Evolutionary conservation across 2,797 vertebrate species (phyloP), one percentile per base, ranked within the genome.

Genomic region (Eulemur albifrons): DNA sequence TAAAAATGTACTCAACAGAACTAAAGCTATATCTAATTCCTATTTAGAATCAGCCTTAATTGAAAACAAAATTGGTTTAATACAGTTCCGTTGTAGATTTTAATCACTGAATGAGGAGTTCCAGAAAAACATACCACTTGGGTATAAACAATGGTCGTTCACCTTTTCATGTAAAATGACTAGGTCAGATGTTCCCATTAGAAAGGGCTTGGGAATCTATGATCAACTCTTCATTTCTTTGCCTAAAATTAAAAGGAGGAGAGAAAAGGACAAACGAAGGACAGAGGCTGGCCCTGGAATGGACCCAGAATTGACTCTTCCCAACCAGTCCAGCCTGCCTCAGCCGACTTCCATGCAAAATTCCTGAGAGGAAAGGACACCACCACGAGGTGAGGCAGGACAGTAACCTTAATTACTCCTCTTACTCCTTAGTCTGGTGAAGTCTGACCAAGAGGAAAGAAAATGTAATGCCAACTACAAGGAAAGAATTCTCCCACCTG

Each of bases 21-120:
- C 93, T 88, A 94, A 92, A 95, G 35, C 30, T 82, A 38, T 27
- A 45, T 40, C 77, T 82, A 92, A 93, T 88, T 90, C 59, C 77
- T 92, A 82, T 30, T 85, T 83, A 38, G 67, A 12, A 70, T 23
- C 35, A 67, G 32, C 73, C 72, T 88, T 90, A 80, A 82, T 57
- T 30, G 57, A 92, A 93, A 96, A 89, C 57, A 69, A 90, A 93
- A 84, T 4, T 52, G 21, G 20, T 84, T 82, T 83, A 48, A 94
- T 72, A 67, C 21, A 63, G 23, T 11, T 76, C 23, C 84, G 32
- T 43, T 82, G 38, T 21, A 48, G 14, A 54, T 76, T 88, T 90
- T 88, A 76, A 96, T 25, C 14, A 90, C 40, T 52, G 18, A 85
- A 75, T 43, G 43, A 94, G 48, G 92, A 82, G 32, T 93, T 92